Evolutionary conservation across 2,113 vertebrate species (phyloP).

Genomic region (Oreochromis aureus): DNA sequence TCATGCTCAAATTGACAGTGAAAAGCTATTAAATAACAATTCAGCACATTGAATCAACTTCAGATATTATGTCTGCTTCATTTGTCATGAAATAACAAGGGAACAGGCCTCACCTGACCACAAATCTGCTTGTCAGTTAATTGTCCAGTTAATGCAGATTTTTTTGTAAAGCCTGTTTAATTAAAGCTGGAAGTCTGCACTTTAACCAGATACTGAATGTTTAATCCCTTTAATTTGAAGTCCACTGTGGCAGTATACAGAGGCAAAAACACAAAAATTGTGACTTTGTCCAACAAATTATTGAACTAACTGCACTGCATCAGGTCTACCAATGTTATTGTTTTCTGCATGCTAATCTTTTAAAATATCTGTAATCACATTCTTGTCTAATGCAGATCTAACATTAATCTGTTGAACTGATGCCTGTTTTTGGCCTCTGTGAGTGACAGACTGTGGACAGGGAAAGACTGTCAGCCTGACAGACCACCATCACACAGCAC

Average conservation of each 20-base stretch:
- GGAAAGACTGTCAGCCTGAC: conserved; percentile 48
- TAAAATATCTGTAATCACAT: not conserved
- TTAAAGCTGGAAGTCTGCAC: not conserved
- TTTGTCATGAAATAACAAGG: not conserved
- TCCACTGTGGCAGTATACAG: not conserved
- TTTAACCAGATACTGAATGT: not conserved
- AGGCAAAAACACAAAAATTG: not conserved
- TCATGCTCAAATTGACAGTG: not conserved
- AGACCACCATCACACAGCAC: conserved; percentile 19
- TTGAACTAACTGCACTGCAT: not conserved
- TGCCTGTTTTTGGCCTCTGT: conserved; percentile 1
- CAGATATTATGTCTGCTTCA: not conserved
- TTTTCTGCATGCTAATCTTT: not conserved
- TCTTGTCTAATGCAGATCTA: not conserved
- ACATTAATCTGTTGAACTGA: not conserved
- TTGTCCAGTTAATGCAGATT: not conserved
- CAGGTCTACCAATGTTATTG: not conserved
- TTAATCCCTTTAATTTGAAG: not conserved
- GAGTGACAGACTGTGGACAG: conserved; percentile 53
- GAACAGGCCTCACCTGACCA: not conserved
- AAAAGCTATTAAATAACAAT: not conserved
- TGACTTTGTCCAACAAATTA: not conserved
- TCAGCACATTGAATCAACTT: not conserved
- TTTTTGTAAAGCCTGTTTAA: not conserved
- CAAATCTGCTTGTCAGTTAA: not conserved